Base-by-base conservation (phyloP, 1,140 invertebrate genomes). In the Frieseomelitta varia region DNA sequence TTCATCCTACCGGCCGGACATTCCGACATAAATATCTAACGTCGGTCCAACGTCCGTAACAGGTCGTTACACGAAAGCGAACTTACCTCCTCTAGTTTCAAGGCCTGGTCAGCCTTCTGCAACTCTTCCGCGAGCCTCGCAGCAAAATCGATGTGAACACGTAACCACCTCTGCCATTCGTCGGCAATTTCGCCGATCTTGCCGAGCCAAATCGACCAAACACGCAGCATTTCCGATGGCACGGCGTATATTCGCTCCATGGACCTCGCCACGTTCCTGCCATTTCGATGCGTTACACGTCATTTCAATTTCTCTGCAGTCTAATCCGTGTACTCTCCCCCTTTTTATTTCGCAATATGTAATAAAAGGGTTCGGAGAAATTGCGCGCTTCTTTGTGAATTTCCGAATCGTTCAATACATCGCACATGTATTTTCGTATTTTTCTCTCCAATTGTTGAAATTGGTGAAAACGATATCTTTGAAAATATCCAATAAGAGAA, bases 151-250 rank as follows among this genome's bases (percentile, higher is more conserved):
- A 91, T 90, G 78, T 93, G 81, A 21, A 87, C 77, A 19, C 85
- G 79, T 58, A 93, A 81, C 92, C 92, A 93, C 30, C 84, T 80
- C 15, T 92, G 87, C 92, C 91, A 93, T 63, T 92, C 88, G 76
- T 87, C 79, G 21, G 89, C 86, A 30, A 88, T 68, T 14, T 93
- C 91, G 11, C 81, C 85, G n/a, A 94, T 72, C 80, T 90, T 87
- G 53, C 77, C 75, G 63, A 94, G 80, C 93, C 93, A 93, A 51
- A 83, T 58, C 58, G 77, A 83, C 93, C 91, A 92, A 12, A 90
- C 81, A 19, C 90, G 90, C 67, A 91, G 65, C 47, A 91, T 90
- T 71, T 93, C 88, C 68, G 90, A 88, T n/a, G 91, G 78, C 47
- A 92, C 89, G 1, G 87, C 84, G 61, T 87, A 86, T 34, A 90